phyloP scores from a whole-genome alignment of 2,113 vertebrate species.

The Phocoena sinus region DNA sequence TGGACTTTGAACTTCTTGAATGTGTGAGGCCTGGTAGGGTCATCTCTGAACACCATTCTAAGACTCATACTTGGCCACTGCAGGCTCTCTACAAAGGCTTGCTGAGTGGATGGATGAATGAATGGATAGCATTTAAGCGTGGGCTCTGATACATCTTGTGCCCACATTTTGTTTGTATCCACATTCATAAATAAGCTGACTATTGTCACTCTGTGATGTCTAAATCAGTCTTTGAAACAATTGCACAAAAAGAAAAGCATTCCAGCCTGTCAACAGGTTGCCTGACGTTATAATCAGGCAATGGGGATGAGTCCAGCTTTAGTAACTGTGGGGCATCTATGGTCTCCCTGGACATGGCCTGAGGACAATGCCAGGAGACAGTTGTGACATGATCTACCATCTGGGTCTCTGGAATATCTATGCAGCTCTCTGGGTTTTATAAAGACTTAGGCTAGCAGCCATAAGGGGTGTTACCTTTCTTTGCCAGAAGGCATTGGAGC shows the following conservation, averaged over 20 bases:
- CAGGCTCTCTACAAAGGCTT: neutral
- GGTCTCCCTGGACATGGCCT: neutral
- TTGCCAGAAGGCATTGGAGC: neutral
- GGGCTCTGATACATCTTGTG: neutral
- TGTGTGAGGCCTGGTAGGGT: neutral
- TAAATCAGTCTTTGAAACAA: neutral
- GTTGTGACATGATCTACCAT: neutral
- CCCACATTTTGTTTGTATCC: neutral
- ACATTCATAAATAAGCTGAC: neutral
- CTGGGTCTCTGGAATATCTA: neutral
- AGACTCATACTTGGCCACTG: neutral
- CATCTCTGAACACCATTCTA: neutral
- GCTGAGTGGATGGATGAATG: neutral
- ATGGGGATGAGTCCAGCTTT: neutral
- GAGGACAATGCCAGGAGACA: neutral
- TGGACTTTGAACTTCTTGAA: neutral
- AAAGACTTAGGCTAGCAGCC: neutral
- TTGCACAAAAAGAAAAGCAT: neutral
- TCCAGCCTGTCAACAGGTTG: neutral
- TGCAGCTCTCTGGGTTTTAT: neutral
- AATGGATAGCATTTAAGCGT: rapidly evolving
- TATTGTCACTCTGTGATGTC: neutral
- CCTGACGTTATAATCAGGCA: neutral
- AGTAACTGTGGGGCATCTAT: neutral
- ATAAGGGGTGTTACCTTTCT: neutral